phyloP scores from a whole-genome alignment of 2,888 invertebrate species.

The Thysanoteuthis rhombus region DNA sequence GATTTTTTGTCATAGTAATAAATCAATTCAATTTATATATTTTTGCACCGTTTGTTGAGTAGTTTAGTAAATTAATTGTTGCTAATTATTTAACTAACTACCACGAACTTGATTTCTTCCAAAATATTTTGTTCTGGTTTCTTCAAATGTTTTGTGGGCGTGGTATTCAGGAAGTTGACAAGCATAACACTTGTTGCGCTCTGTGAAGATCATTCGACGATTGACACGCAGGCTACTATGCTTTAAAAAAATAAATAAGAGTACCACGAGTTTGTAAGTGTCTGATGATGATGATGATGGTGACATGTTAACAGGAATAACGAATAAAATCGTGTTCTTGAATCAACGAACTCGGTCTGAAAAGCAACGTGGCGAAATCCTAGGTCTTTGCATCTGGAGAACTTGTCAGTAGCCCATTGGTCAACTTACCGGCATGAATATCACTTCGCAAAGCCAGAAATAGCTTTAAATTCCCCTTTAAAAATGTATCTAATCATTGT shows the following conservation, averaged over 20 bases:
- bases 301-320: background rate
- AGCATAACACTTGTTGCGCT: too few species aligned
- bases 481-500: background rate
- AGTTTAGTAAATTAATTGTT: too few species aligned
- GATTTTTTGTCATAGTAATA: too few species aligned
- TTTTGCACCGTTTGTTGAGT: too few species aligned
- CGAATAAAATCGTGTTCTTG: background rate
- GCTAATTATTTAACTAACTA: too few species aligned
- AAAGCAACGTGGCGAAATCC: background rate
- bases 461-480: background rate
- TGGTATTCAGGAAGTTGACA: background rate
- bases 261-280: background rate
- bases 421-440: background rate
- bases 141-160: background rate
- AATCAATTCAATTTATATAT: too few species aligned
- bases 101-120: too few species aligned
- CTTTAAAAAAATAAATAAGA: background rate
- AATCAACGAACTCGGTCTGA: background rate
- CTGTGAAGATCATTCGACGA: background rate
- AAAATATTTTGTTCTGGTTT: background rate
- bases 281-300: background rate
- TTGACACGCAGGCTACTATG: background rate
- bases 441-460: background rate
- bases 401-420: conserved; percentile 32
- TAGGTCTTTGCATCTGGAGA: conserved; percentile 13